A percentile compares a stretch with the other conserved stretches of the same genome.
Evolutionary conservation across 2,888 invertebrate genomes (phyloP).

Genomic region (Volucella inflata): DNA sequence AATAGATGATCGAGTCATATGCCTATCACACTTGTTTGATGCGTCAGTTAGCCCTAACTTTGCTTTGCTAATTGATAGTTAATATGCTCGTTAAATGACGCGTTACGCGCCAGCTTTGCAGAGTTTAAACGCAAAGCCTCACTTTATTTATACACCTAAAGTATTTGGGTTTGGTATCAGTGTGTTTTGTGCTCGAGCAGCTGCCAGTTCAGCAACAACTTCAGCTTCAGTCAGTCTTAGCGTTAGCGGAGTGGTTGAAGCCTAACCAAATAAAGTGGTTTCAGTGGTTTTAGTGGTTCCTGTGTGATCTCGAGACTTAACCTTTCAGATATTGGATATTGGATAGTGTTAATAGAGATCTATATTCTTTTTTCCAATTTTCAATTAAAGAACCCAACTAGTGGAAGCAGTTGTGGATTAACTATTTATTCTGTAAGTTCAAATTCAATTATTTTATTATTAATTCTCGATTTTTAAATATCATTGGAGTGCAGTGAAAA

Average conservation of each 20-base stretch:
- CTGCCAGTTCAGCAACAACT: conserved; percentile 60
- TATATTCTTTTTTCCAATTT: neutral
- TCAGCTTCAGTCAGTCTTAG: conserved; percentile 49
- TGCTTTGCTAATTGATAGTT: conserved; percentile 65
- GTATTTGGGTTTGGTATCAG: conserved; percentile 63
- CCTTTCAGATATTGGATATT: conserved; percentile 1
- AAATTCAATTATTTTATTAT: neutral
- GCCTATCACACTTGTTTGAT: neutral
- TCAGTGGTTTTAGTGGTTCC: conserved; percentile 25
- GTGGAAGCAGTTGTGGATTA: conserved; percentile 21
- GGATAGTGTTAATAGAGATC: neutral
- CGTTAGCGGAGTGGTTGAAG: conserved; percentile 53
- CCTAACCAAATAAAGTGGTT: conserved; percentile 27
- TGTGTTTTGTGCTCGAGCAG: conserved; percentile 61
- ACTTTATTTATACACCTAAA: conserved; percentile 71
- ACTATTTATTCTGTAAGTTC: conserved; percentile 35
- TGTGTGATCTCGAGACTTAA: conserved; percentile 17
- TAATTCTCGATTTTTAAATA: neutral
- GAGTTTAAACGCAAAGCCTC: conserved; percentile 32
- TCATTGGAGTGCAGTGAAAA: conserved; percentile 5
- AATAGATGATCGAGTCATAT: conserved; percentile 46
- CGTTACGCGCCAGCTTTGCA: conserved; percentile 20
- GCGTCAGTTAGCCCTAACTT: conserved; percentile 9
- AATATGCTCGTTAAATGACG: conserved; percentile 68
- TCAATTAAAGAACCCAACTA: neutral